Conservation (phyloP, 2,113 vertebrate genomes). For the Malurus elegans region DNA sequence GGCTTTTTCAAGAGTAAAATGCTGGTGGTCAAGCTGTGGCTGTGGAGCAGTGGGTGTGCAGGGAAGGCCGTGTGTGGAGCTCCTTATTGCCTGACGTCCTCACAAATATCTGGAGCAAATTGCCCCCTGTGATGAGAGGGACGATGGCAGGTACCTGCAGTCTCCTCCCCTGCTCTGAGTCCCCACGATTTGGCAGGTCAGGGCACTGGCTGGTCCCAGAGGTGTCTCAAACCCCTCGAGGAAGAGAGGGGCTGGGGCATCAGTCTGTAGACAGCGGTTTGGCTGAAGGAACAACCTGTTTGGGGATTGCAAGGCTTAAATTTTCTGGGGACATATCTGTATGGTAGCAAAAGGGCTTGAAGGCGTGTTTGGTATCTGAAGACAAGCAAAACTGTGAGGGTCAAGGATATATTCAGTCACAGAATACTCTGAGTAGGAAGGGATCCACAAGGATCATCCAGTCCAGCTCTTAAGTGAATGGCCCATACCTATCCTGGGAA, state of each 20-base stretch:
- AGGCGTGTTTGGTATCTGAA: background rate
- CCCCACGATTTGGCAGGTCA: background rate
- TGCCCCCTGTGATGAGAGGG: background rate
- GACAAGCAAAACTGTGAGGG: background rate
- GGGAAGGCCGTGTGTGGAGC: background rate
- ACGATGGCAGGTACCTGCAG: background rate
- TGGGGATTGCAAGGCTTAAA: background rate
- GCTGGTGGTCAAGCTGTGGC: background rate
- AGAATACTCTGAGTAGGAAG: background rate
- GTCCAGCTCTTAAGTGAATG: background rate
- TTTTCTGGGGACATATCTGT: background rate
- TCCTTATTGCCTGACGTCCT: background rate
- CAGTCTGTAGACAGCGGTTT: background rate
- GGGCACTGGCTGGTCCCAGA: no score
- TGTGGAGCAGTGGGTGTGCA: background rate
- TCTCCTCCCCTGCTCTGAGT: background rate
- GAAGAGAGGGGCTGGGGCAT: background rate
- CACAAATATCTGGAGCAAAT: background rate
- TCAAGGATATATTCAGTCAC: background rate
- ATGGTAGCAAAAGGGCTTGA: background rate
- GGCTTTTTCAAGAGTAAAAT: background rate
- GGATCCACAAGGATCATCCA: background rate
- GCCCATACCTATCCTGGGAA: background rate
- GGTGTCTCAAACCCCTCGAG: background rate
- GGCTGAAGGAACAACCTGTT: background rate